Conservation (phyloP, 2,888 invertebrate species). For the Drosophila subsilvestris region DNA sequence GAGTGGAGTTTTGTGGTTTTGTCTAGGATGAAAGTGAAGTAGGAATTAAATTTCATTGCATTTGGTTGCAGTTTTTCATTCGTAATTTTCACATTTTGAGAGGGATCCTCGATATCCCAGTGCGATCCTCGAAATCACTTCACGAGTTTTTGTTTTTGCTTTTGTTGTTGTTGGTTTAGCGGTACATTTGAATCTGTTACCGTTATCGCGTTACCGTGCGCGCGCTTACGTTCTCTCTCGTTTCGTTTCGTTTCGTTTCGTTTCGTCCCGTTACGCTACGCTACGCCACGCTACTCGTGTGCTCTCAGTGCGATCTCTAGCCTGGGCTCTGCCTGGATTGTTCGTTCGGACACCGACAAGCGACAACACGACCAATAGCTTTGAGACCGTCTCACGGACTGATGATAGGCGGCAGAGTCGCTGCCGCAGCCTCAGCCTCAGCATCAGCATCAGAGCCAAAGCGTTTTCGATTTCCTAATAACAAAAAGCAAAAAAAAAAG, state of each 20-base stretch:
- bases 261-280: conserved; percentile 12
- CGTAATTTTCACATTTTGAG: conserved; percentile 27
- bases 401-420: conserved; percentile 70
- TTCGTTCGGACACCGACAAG: conserved; percentile 68
- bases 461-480: conserved; percentile 78
- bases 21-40: conserved; percentile 21
- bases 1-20: conserved; percentile 1
- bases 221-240: conserved; percentile 30
- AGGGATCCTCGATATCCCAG: not conserved
- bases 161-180: not conserved
- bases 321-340: conserved; percentile 36
- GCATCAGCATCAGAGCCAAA: conserved; percentile 44
- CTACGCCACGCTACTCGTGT: conserved; percentile 31
- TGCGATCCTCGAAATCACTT: conserved; percentile 23
- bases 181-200: conserved; percentile 36
- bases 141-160: not conserved
- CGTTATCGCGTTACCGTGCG: conserved; percentile 46
- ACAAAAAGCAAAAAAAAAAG: conserved; percentile 40
- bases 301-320: conserved; percentile 1
- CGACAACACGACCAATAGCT: conserved; percentile 81
- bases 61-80: not conserved
- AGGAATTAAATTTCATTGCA: conserved; percentile 14
- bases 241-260: conserved; percentile 7
- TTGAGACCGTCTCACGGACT: conserved; percentile 82
- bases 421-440: conserved; percentile 6